phyloP scores from a whole-genome alignment of 2,888 invertebrate species.

The Zhuqinia jingwanae region DNA sequence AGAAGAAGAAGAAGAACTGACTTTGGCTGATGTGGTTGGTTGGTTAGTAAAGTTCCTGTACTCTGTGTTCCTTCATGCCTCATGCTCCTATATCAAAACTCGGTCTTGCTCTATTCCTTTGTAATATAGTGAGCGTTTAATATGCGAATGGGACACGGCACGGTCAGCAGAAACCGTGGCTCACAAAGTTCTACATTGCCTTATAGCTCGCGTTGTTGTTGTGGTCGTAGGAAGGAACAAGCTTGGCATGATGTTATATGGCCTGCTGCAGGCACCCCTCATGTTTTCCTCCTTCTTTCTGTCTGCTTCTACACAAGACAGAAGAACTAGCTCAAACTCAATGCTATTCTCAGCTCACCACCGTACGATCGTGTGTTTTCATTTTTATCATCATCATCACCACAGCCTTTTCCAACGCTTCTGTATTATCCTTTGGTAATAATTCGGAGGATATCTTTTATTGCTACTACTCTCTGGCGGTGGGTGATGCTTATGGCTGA shows the following conservation, averaged over 20 bases:
- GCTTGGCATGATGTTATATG: constrained; percentile 41
- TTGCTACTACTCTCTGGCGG: constrained; percentile 15
- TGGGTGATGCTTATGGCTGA: not conserved
- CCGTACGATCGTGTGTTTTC: not conserved
- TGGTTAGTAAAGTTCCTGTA: not conserved
- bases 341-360: not conserved
- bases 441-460: constrained; percentile 59
- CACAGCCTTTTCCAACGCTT: constrained; percentile 57
- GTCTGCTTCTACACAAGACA: not conserved
- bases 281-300: constrained; percentile 53
- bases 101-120: constrained; percentile 12
- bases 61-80: not conserved
- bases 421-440: not conserved
- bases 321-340: not conserved
- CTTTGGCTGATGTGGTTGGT: not conserved
- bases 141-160: not conserved
- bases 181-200: not conserved
- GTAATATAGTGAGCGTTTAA: constrained; percentile 20
- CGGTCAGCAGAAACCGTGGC: not conserved
- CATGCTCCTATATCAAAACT: constrained; percentile 9
- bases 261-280: constrained; percentile 71
- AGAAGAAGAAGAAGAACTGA: constrained; percentile 8
- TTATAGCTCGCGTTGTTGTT: not conserved
- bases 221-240: constrained; percentile 38
- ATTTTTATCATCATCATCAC: constrained; percentile 13